Base-by-base conservation (phyloP, 2,888 invertebrate genomes). In the Synanthedon andrenaeformis region DNA sequence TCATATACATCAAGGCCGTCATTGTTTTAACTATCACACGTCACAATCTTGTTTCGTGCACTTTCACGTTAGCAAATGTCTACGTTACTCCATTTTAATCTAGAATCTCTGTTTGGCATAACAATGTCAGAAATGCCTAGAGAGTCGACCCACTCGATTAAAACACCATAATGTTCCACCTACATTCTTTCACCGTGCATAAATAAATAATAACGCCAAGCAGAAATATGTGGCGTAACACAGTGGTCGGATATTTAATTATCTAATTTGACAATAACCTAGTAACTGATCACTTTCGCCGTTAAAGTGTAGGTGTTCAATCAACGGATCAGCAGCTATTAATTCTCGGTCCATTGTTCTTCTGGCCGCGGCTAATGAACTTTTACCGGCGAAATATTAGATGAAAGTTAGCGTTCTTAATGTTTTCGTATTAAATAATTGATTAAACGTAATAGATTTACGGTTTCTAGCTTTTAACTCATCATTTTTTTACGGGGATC, bases 271-370 rank as follows among this genome's bases (percentile, higher is more conserved):
- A 70, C 70, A 69, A 65, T 64, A 56, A 54, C 50, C 60, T 55
- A 58, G 60, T 64, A 65, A 67, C 63, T 61, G 63, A 75, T 74
- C 71, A 79, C 82, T 82, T 82, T 82, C 82, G 67, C 80, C 62
- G 60, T 67, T 64, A 58, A 58, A 59, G 62, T 62, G 73, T 74
- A 70, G 73, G 74, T 70, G 76, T 71, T 70, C 74, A 72, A 76
- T 76, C 73, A 73, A 64, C 65, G 62, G 65, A 72, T 73, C 73
- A 64, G 57, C 61, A 65, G 65, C 63, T 66, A 61, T 62, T 70
- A 68, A 68, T 66, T 69, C 67, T 64, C 55, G 62, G 57, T 56
- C 74, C 66, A 79, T 82, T 81, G 81, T 81, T 76, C 73, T 68
- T 64, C 62, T 62, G 52, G 59, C 55, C 57, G 58, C 64, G 69